Evolutionary conservation across 2,113 vertebrate genomes (phyloP).

Genomic region (Anoplopoma fimbria): DNA sequence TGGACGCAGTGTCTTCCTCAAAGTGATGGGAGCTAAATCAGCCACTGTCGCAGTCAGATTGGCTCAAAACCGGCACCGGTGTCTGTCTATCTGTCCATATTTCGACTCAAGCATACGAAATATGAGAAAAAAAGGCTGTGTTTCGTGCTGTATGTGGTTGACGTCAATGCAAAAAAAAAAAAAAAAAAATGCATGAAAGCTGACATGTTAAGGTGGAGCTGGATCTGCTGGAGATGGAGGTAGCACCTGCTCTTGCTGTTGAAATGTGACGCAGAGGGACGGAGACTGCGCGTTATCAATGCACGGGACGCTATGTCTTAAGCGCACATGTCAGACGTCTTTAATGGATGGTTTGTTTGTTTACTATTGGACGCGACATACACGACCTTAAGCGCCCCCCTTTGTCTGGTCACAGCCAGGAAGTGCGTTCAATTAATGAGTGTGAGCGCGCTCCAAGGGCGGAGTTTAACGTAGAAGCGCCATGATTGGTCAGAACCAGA

Average conservation of each 20-base stretch:
- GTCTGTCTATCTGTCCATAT: slow-evolving; percentile 58
- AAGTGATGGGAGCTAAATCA: slow-evolving; percentile 38
- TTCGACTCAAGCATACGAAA: slow-evolving; percentile 64
- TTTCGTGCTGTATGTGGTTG: slow-evolving; percentile 77
- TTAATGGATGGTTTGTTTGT: rapidly evolving
- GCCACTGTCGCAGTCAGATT: slow-evolving; percentile 59
- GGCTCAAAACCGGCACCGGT: slow-evolving; percentile 24
- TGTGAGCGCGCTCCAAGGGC: neutral
- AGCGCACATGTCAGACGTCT: neutral
- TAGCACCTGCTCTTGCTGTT: neutral
- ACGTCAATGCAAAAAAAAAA: slow-evolving; percentile 85
- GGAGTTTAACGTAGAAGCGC: neutral
- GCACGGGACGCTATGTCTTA: neutral
- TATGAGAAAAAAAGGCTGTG: slow-evolving; percentile 73
- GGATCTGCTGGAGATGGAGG: neutral
- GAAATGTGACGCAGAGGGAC: rapidly evolving
- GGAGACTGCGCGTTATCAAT: rapidly evolving
- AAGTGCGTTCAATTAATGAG: slow-evolving; percentile 52
- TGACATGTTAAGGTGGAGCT: slow-evolving; percentile 82
- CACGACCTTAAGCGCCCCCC: slow-evolving; percentile 61
- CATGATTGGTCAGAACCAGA: slow-evolving; percentile 23
- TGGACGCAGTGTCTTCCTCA: slow-evolving; percentile 53
- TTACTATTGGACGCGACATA: neutral
- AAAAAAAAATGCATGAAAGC: slow-evolving; percentile 75
- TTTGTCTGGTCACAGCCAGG: slow-evolving; percentile 57